A percentile compares a stretch with the other conserved stretches of the same genome.
These are phyloP conservation scores for Falco columbarius DNA, from an alignment of 2,797 vertebrate species.

Conservation along the genomic window DNA sequence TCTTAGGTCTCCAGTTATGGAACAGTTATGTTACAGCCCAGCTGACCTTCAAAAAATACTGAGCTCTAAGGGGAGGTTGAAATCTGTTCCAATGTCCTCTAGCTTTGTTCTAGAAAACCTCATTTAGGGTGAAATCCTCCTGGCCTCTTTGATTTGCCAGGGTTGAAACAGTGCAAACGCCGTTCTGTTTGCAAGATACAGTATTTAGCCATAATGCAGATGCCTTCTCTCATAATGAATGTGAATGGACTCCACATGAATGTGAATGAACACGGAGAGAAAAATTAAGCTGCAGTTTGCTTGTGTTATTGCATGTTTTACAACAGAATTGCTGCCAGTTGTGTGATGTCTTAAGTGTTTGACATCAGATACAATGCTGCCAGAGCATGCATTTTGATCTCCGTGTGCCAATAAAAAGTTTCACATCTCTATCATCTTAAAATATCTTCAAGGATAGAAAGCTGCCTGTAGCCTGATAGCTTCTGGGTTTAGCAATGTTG, in stretches of 20 bases:
- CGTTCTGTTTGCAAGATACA: background rate
- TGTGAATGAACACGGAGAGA: background rate
- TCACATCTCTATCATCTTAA: background rate
- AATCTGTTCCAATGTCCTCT: background rate
- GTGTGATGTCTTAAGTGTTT: background rate
- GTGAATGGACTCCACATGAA: background rate
- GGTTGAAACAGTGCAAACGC: background rate
- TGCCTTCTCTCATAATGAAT: background rate
- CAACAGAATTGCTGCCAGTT: slow-evolving; percentile 3
- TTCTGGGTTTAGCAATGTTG: background rate
- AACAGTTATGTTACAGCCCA: background rate
- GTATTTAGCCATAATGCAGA: slow-evolving; percentile 35
- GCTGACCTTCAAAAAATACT: background rate
- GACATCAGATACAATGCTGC: background rate
- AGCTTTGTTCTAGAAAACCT: background rate
- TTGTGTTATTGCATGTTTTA: background rate
- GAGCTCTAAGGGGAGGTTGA: background rate
- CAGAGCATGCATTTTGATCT: background rate
- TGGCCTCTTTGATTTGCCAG: background rate
- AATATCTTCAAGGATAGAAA: background rate
- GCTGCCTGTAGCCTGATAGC: background rate
- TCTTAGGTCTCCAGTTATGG: background rate
- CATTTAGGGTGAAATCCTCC: background rate
- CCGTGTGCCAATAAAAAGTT: background rate
- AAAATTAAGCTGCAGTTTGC: slow-evolving; percentile 21